Evolutionary conservation across 2,797 vertebrate species (phyloP), one percentile per base, ranked within the genome.

Genomic region (Sorex maritimensis): DNA sequence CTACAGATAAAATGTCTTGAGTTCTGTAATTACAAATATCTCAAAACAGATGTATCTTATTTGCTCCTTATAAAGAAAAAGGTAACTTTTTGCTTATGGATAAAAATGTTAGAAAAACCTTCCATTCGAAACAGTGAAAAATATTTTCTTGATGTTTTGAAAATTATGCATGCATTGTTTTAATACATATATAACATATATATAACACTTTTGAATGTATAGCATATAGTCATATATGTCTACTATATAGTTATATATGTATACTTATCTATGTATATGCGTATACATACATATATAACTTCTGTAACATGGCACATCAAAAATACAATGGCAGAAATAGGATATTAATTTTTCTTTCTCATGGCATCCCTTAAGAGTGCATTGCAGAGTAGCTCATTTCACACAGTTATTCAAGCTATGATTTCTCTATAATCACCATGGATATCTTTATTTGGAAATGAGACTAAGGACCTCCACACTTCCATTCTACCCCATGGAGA

Each of bases 61-160:
- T 5, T 80, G 19, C 63, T 58, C 28, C n/a, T 89, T 24, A 30
- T 4, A 3, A 78, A 86, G 23, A 68, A 72, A 28, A 77, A 77
- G 14, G 24, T 1, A 69, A 63, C n/a, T 2, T 11, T 77, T 91
- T 19, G 28, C 58, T 84, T 84, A 46, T 61, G 26, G 4, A 52
- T 89, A 38, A 88, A 95, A 86, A 86, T 77, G 17, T 58, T 88
- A 15, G 6, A 52, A 52, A 52, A 52, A 14, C 7, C 58, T 93
- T 89, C 17, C 34, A 75, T 85, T 75, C 38, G 15, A n/a, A 10
- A 63, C 3, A 92, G 9, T 1, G 67, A 93, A 75, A 80, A 88
- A 13, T 1, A 44, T 13, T 80, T 44, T 67, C 44, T 74, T 88
- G 55, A 71, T 44, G 88, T 13, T 73, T n/a, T 90, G 14, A 73